These are phyloP conservation scores for Rutpela maculata DNA, from an alignment of 2,888 invertebrate genomes.

Conservation along the genomic window DNA sequence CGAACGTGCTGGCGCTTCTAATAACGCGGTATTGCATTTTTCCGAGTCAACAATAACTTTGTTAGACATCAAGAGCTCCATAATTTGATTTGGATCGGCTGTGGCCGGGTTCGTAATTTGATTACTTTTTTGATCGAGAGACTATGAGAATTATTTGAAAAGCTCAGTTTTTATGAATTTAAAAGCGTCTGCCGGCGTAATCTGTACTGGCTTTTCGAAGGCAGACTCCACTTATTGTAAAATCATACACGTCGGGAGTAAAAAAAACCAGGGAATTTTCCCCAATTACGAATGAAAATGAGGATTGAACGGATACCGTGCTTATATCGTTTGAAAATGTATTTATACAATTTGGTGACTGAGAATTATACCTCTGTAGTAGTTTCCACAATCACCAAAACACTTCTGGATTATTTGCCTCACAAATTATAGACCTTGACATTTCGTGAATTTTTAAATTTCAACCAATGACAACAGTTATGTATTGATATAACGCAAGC, in stretches of 20 bases:
- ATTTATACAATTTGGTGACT: too few species aligned
- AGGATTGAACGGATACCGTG: too few species aligned
- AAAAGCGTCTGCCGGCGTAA: neutral
- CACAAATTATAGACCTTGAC: too few species aligned
- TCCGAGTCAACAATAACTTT: slow-evolving; percentile 25
- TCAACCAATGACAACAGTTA: too few species aligned
- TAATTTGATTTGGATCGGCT: slow-evolving; percentile 27
- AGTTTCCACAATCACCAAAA: too few species aligned
- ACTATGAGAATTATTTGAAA: slow-evolving; percentile 10
- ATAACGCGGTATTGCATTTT: slow-evolving; percentile 23
- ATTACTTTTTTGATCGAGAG: slow-evolving; percentile 13
- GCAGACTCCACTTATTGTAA: neutral
- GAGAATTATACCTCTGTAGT: too few species aligned
- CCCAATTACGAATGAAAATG: too few species aligned
- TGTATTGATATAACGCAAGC: too few species aligned
- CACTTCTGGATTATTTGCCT: too few species aligned
- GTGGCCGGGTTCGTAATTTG: slow-evolving; percentile 4
- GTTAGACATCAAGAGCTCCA: slow-evolving; percentile 20
- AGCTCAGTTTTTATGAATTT: slow-evolving; percentile 5
- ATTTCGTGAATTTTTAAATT: too few species aligned
- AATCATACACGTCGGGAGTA: neutral
- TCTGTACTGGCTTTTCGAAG: neutral
- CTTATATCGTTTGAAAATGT: too few species aligned
- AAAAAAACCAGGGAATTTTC: neutral
- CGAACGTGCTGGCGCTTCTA: slow-evolving; percentile 11